Conservation (phyloP, 2,113 vertebrate genomes). For the Percopsis transmontana region DNA sequence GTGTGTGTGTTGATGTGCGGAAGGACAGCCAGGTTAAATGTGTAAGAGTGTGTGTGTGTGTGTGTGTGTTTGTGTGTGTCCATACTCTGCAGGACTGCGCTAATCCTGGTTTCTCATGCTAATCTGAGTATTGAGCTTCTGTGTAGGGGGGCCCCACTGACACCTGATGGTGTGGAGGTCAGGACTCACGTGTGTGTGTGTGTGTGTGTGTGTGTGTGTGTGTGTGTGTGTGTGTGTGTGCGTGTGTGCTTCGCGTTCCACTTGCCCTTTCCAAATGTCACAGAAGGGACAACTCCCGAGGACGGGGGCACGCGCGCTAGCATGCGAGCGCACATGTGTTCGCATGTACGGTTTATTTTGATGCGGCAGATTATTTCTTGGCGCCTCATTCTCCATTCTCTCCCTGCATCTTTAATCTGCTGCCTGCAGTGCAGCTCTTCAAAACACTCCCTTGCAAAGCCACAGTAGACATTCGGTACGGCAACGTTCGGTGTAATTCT, state of each 20-base stretch:
- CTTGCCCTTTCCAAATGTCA: constrained; percentile 78
- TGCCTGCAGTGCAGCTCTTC: constrained; percentile 25
- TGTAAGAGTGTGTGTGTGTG: constrained; percentile 38
- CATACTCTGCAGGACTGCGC: constrained; percentile 57
- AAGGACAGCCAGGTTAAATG: constrained; percentile 41
- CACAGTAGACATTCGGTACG: constrained; percentile 6
- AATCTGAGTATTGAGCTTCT: constrained; percentile 70
- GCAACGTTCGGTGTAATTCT: constrained; percentile 31
- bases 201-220: not conserved
- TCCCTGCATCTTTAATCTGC: constrained; percentile 51
- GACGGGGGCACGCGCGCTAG: constrained; percentile 35
- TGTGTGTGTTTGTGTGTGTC: constrained; percentile 50
- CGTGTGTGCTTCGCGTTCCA: constrained; percentile 27
- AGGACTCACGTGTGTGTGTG: constrained; percentile 31
- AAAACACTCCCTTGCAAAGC: constrained; percentile 32
- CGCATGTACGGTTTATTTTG: constrained; percentile 13
- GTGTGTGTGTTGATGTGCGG: constrained; percentile 40
- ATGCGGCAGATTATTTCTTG: constrained; percentile 16
- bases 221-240: not conserved
- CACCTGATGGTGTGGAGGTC: constrained; percentile 69
- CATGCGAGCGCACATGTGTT: not conserved
- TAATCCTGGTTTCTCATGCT: constrained; percentile 70
- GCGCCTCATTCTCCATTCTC: constrained; percentile 45
- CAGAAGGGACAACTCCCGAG: constrained; percentile 66
- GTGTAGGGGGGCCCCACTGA: constrained; percentile 44